phyloP scores from a whole-genome alignment of 2,113 vertebrate genomes.

The Leptosomus discolor region DNA sequence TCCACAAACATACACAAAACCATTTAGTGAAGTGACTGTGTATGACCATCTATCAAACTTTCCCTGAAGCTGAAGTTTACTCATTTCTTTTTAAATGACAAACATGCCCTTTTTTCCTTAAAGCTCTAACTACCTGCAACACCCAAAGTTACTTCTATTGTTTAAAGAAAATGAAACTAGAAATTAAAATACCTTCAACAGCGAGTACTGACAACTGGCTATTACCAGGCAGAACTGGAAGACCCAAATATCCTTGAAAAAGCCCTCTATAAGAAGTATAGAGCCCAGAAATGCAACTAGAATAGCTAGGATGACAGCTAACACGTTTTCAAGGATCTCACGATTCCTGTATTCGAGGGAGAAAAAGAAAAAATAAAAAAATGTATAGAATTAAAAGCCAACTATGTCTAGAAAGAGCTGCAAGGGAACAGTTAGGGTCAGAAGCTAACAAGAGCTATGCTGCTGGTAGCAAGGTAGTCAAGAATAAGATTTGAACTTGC shows the following conservation, averaged over 20 bases:
- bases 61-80: not conserved
- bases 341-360: conserved; percentile 83
- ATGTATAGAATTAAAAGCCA: not conserved
- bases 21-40: not conserved
- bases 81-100: not conserved
- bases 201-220: conserved; percentile 97
- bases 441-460: not conserved
- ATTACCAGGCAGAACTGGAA: conserved; percentile 99
- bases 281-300: conserved; percentile 97
- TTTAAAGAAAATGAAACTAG: not conserved
- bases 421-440: not conserved
- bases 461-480: not conserved
- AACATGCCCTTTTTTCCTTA: not conserved
- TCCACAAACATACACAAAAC: not conserved
- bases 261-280: conserved; percentile 91
- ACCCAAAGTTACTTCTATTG: not conserved
- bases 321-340: conserved; percentile 92
- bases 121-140: not conserved
- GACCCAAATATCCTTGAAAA: conserved; percentile 99
- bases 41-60: not conserved
- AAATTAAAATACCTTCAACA: conserved; percentile 86
- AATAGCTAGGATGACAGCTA: conserved; percentile 91
- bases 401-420: not conserved
- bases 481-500: not conserved
- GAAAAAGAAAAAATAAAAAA: not conserved